Conservation (phyloP, 1,140 invertebrate species). For the Drosophila sucinea region DNA sequence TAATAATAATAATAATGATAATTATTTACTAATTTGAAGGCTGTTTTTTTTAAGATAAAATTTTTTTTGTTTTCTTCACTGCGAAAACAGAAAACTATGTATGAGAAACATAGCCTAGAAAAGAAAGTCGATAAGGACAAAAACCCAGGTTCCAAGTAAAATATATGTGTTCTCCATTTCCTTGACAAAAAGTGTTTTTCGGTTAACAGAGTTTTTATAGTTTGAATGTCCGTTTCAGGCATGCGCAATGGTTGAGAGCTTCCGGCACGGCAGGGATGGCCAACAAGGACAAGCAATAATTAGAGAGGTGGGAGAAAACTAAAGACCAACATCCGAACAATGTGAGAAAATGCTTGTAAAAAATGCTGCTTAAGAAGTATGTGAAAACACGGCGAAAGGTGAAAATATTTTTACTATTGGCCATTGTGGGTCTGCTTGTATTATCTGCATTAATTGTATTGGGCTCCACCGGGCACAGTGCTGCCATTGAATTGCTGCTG, state of each 20-base stretch:
- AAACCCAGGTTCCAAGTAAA: too few relatives aligned
- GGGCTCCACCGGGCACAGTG: conserved; percentile 52
- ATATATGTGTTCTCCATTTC: too few relatives aligned
- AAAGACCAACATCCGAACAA: conserved; percentile 47
- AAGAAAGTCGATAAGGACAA: too few relatives aligned
- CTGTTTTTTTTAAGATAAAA: too few relatives aligned
- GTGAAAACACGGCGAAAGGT: conserved; percentile 80
- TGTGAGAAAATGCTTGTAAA: conserved; percentile 63
- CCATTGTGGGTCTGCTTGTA: conserved; percentile 71
- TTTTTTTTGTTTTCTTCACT: too few relatives aligned
- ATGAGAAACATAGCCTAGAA: too few relatives aligned
- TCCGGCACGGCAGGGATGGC: conserved; percentile 54
- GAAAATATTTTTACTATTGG: conserved; percentile 74
- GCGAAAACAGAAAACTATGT: too few relatives aligned
- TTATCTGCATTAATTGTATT: conserved; percentile 68
- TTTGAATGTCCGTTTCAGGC: conserved; percentile 67
- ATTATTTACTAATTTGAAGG: too few relatives aligned
- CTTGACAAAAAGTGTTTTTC: neutral
- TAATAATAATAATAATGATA: too few relatives aligned
- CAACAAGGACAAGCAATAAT: conserved; percentile 11
- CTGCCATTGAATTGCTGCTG: conserved; percentile 64
- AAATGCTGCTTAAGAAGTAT: conserved; percentile 82
- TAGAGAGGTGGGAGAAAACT: conserved; percentile 39
- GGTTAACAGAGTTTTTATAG: conserved; percentile 17
- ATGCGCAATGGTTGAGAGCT: conserved; percentile 65